phyloP scores from a whole-genome alignment of 2,113 vertebrate genomes.

The Myrmecobius fasciatus region DNA sequence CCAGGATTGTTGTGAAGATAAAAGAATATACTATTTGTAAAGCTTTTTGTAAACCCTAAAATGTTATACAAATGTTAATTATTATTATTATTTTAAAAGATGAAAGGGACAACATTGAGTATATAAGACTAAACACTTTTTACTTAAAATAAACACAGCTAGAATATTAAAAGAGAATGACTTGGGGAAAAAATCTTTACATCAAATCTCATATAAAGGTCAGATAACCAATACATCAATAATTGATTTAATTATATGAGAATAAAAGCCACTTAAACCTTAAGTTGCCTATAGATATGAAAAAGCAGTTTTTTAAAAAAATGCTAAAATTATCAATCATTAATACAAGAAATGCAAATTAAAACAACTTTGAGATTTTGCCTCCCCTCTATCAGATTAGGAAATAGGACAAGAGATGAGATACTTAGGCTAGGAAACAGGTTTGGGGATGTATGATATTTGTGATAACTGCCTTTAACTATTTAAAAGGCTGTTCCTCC shows the following conservation, averaged over 20 bases:
- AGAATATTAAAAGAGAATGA: background rate
- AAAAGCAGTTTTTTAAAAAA: background rate
- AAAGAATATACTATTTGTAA: background rate
- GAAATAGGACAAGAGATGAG: background rate
- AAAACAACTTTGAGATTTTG: background rate
- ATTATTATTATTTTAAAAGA: background rate
- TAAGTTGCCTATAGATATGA: background rate
- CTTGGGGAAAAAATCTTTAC: no score
- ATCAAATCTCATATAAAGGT: no score
- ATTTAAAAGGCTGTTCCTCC: background rate
- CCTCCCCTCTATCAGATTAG: background rate
- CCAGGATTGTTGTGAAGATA: background rate
- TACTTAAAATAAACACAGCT: background rate
- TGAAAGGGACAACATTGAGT: background rate
- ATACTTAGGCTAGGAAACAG: background rate
- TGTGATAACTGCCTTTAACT: background rate
- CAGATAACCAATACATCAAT: no score
- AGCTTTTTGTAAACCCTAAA: background rate
- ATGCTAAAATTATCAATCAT: background rate
- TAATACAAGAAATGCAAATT: background rate
- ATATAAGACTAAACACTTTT: background rate
- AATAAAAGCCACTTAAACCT: background rate
- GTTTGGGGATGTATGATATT: background rate
- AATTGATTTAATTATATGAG: background rate
- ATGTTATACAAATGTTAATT: background rate